A percentile compares a stretch with the other conserved stretches of the same genome.
These are phyloP conservation scores for Megaceryle torquata DNA, from an alignment of 2,113 vertebrate genomes.

Conservation along the genomic window DNA sequence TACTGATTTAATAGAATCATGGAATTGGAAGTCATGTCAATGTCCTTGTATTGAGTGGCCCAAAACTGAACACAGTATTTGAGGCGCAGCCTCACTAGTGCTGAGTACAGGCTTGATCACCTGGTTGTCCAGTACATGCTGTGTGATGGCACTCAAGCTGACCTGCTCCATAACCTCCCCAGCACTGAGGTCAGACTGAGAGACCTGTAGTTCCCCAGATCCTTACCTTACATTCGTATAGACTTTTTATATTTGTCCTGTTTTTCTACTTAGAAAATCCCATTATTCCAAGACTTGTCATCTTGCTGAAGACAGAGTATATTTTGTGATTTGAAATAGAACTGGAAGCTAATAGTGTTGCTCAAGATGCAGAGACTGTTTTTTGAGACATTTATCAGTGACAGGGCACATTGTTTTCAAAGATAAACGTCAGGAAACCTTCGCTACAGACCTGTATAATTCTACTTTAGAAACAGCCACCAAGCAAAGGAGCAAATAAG, in stretches of 20 bases:
- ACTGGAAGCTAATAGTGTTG: neutral
- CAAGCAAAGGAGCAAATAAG: neutral
- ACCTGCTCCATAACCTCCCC: neutral
- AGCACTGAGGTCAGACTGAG: neutral
- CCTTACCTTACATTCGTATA: neutral
- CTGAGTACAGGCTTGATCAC: neutral
- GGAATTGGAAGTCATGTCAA: no score
- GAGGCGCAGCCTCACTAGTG: neutral
- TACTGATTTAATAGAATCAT: neutral
- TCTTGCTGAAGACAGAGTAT: neutral
- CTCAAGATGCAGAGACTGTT: neutral
- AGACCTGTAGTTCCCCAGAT: neutral
- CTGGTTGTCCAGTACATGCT: neutral
- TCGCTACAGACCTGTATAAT: neutral
- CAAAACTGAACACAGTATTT: neutral
- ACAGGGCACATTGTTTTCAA: neutral
- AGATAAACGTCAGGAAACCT: neutral
- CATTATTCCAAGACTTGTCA: neutral
- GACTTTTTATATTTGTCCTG: neutral
- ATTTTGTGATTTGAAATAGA: neutral
- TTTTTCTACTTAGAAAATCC: neutral
- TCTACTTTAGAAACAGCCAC: neutral
- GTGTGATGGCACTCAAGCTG: neutral
- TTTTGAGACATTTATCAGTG: neutral
- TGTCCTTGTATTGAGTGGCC: neutral